Evolutionary conservation across 2,888 invertebrate species (phyloP), one percentile per base, ranked within the genome.

Genomic region (Brachylomia viminalis): DNA sequence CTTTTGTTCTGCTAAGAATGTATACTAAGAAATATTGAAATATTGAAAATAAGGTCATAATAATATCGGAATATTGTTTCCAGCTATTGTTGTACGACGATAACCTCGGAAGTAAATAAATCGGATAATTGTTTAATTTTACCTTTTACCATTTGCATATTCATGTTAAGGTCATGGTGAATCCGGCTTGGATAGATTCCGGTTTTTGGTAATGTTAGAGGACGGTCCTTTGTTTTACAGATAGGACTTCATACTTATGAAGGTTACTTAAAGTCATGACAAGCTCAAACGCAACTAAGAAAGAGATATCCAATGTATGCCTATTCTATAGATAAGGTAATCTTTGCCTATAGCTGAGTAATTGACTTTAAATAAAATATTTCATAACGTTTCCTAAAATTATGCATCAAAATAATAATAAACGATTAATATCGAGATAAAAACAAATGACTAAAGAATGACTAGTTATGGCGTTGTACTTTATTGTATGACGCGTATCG

Each of bases 61-160:
- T 1, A 38, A 69, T 69, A 74, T 27, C 23, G 38, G 56, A 82
- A 66, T 72, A 72, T 75, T 73, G 65, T 75, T 85, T 71, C 42
- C 27, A 75, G 56, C 70, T 67, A 77, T 64, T 75, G 33, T 76
- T 81, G 13, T 30, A 64, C 67, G 61, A 58, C 59, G 74, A 71
- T 83, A 80, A 78, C 81, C 77, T 86, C 79, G 85, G 83, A 85
- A 81, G 72, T 80, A 80, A 76, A 65, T 30, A 38, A 49, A 61
- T 58, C 17, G n/a, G 33, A 62, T 80, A 65, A 70, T 75, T 83
- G 75, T 75, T 83, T 74, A 65, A 77, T 79, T 75, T 79, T 59
- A 30, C 45, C 33, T 79, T 75, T 79, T 59, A 30, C 45, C 33
- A 73, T 79, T 77, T 77, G 30, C 71, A 61, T 45, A 56, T 62